Conservation (phyloP, 2,888 invertebrate genomes). For the Eilema griseolum region DNA sequence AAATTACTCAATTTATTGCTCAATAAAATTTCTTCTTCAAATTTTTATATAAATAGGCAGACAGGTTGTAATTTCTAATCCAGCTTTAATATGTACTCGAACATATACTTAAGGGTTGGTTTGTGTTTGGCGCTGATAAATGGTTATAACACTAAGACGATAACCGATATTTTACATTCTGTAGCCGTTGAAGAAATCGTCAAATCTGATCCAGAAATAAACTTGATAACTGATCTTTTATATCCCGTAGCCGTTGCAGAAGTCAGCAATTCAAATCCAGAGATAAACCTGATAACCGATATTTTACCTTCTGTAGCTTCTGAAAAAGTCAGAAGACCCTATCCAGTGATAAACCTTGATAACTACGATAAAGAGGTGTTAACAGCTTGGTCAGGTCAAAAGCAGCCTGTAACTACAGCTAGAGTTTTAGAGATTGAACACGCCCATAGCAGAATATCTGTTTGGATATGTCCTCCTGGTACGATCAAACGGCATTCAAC, state of each 20-base stretch:
- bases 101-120: neutral
- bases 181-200: neutral
- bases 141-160: neutral
- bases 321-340: neutral
- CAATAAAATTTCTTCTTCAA: no score
- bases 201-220: neutral
- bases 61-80: neutral
- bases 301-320: neutral
- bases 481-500: slow-evolving; percentile 1
- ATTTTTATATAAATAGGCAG: no score
- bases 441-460: neutral
- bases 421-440: neutral
- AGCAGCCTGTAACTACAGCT: neutral
- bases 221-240: neutral
- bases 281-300: no score
- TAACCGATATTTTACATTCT: neutral
- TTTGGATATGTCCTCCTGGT: slow-evolving; percentile 7
- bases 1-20: no score
- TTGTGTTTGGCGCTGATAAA: neutral
- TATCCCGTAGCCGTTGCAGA: no score
- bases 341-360: slow-evolving; percentile 8
- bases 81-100: neutral
- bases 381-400: neutral
- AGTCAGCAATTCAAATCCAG: no score
- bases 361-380: neutral